phyloP scores from a whole-genome alignment of 2,888 invertebrate species.

The Masnerella sp. region DNA sequence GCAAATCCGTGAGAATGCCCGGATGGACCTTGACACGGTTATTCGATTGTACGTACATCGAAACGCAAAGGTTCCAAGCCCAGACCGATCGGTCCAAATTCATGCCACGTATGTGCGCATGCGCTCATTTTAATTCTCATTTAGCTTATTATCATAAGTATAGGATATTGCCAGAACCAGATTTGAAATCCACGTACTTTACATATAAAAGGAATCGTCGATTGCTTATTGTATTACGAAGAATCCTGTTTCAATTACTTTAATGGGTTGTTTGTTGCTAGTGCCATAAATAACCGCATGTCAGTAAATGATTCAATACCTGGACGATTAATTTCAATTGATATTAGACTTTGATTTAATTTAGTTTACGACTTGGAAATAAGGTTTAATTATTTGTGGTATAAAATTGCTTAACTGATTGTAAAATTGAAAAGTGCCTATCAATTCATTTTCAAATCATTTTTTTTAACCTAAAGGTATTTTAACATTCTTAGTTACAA shows the following conservation, averaged over 20 bases:
- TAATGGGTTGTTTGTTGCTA: no score
- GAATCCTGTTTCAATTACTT: neutral
- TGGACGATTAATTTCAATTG: no score
- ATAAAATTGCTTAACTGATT: no score
- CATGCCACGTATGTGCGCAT: slow-evolving; percentile 2
- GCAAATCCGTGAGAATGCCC: slow-evolving; percentile 60
- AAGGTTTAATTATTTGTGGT: no score
- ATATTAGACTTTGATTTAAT: no score
- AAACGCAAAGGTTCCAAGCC: slow-evolving; percentile 65
- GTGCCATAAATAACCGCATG: no score
- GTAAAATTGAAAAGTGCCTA: no score
- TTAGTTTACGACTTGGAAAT: no score
- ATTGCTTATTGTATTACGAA: neutral
- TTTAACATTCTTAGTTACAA: no score
- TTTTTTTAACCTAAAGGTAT: no score
- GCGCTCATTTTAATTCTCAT: slow-evolving; percentile 12
- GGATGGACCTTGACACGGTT: slow-evolving; percentile 69
- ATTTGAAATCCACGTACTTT: slow-evolving; percentile 16
- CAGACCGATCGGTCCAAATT: slow-evolving; percentile 35
- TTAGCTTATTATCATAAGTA: slow-evolving; percentile 27
- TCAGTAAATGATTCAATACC: no score
- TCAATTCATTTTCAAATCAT: no score
- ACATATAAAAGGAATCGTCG: slow-evolving; percentile 16
- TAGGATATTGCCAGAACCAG: slow-evolving; percentile 10
- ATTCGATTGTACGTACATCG: slow-evolving; percentile 67